phyloP scores from a whole-genome alignment of 2,797 vertebrate genomes.

The Kryptopterus vitreolus region DNA sequence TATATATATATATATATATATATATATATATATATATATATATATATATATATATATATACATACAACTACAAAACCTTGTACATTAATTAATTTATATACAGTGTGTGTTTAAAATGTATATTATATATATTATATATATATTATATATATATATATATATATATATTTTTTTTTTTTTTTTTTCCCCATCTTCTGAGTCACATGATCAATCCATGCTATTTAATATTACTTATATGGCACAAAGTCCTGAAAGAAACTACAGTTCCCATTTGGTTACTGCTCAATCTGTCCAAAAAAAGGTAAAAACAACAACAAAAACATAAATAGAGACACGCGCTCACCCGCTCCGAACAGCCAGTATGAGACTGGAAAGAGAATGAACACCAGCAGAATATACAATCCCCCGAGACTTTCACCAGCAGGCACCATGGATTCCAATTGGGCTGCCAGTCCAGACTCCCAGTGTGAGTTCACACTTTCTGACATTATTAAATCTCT shows the following conservation, averaged over 20 bases:
- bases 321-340: background rate
- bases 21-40: too few relatives aligned
- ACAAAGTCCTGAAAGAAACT: background rate
- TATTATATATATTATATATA: too few relatives aligned
- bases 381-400: slow-evolving; percentile 22
- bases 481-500: background rate
- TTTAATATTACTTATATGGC: background rate
- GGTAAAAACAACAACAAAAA: too few relatives aligned
- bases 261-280: too few relatives aligned
- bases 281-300: background rate
- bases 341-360: slow-evolving; percentile 32
- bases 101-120: too few relatives aligned
- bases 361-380: slow-evolving; percentile 31
- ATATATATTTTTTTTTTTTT: too few relatives aligned
- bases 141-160: too few relatives aligned
- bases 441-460: background rate
- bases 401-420: background rate
- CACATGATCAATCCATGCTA: background rate
- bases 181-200: background rate
- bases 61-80: too few relatives aligned
- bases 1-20: too few relatives aligned
- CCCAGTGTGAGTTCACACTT: background rate
- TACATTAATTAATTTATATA: too few relatives aligned
- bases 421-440: slow-evolving; percentile 3
- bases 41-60: too few relatives aligned